Percentiles rank a stretch among this genome's conserved stretches.
These are phyloP conservation scores for Eurystomus glaucurus DNA, from an alignment of 2,797 vertebrate genomes.

Conservation along the genomic window DNA sequence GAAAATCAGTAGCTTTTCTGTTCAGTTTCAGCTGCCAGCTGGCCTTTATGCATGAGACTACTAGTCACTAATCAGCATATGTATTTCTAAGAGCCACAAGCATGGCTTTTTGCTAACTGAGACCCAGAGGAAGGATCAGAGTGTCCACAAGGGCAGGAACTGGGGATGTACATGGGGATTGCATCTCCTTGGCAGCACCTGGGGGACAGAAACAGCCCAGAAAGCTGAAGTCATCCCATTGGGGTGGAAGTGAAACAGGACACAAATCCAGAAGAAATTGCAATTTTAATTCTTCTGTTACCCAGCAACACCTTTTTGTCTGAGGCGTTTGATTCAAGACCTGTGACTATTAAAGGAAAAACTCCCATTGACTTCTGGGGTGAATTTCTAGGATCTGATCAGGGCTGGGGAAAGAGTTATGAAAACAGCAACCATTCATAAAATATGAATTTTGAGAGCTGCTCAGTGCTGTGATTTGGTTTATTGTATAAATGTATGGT, in stretches of 20 bases:
- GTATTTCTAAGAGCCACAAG: not conserved
- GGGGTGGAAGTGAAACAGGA: not conserved
- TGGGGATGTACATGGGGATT: accelerated
- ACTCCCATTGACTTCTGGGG: not conserved
- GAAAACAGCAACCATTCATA: not conserved
- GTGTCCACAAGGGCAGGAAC: not conserved
- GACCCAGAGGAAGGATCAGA: not conserved
- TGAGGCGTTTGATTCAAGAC: not conserved
- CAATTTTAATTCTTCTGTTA: not conserved
- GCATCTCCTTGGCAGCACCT: accelerated
- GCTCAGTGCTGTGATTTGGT: not conserved
- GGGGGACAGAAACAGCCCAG: not conserved
- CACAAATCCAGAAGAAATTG: not conserved
- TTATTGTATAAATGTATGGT: not conserved
- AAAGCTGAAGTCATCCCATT: not conserved
- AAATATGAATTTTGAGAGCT: not conserved
- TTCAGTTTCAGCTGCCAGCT: not conserved
- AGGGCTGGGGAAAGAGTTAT: not conserved
- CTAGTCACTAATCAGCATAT: not conserved
- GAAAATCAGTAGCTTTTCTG: not conserved
- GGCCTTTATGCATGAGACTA: not conserved
- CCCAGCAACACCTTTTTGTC: not conserved
- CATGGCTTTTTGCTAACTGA: not conserved
- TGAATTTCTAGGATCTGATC: not conserved
- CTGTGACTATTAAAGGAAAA: not conserved